Conservation (phyloP, 2,797 vertebrate genomes). For the Oreonectes daqikongensis region DNA sequence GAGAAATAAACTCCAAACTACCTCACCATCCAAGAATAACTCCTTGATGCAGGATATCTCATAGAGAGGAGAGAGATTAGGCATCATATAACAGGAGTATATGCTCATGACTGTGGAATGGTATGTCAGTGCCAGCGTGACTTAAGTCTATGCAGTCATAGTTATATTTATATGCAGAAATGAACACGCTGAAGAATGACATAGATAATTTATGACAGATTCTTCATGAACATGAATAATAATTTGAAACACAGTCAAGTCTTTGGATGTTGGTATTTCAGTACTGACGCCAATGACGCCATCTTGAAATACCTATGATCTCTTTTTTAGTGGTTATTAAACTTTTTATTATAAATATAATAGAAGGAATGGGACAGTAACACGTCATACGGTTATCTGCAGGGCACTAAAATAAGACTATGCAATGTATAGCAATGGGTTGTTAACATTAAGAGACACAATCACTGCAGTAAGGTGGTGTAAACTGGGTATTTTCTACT, state of each 20-base stretch:
- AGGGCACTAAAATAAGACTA: neutral
- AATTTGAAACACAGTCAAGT: constrained; percentile 19
- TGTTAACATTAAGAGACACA: neutral
- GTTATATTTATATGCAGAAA: constrained; percentile 36
- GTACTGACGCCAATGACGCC: neutral
- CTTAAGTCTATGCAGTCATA: constrained; percentile 44
- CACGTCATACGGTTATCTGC: neutral
- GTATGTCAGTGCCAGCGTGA: constrained; percentile 37
- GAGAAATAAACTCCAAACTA: constrained; percentile 48
- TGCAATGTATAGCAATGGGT: neutral
- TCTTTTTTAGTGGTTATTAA: neutral
- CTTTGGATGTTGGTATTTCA: neutral
- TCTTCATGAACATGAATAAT: constrained; percentile 50
- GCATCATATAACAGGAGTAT: constrained; percentile 31
- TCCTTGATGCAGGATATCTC: constrained; percentile 45
- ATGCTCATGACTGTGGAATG: constrained; percentile 54
- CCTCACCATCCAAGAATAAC: constrained; percentile 53
- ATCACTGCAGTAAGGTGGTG: neutral
- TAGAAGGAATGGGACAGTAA: neutral
- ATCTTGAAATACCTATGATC: constrained; percentile 4
- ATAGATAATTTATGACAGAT: constrained; percentile 41
- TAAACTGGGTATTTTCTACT: neutral
- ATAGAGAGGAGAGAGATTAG: constrained; percentile 41
- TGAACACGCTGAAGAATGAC: constrained; percentile 11
- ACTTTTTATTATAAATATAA: neutral